These are phyloP conservation scores for Paramormyrops hopkinsi DNA, from an alignment of 2,797 vertebrate genomes.

Conservation along the genomic window DNA sequence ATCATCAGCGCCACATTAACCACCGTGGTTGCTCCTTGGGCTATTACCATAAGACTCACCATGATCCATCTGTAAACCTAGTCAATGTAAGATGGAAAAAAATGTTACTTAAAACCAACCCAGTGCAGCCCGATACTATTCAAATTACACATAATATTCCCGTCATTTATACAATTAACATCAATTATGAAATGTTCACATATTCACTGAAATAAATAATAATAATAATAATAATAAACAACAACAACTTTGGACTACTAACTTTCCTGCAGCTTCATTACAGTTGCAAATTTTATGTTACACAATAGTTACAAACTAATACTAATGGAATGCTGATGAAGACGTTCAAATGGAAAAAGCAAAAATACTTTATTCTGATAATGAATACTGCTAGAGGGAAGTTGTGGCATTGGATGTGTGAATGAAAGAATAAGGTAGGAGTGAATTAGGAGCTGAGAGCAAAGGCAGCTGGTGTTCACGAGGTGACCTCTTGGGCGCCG, in stretches of 20 bases:
- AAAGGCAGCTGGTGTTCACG: slow-evolving; percentile 5
- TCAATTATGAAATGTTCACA: neutral
- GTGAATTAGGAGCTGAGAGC: neutral
- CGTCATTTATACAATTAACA: neutral
- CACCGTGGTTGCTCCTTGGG: neutral
- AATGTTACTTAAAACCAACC: neutral
- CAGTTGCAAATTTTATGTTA: neutral
- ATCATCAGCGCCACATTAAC: neutral
- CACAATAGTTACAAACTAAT: neutral
- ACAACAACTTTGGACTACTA: neutral
- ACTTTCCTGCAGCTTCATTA: neutral
- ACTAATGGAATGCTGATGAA: neutral
- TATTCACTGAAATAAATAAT: neutral
- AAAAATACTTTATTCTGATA: neutral
- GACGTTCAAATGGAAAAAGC: neutral
- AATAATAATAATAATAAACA: neutral
- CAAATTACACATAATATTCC: neutral
- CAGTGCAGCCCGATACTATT: neutral
- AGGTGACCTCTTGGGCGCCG: slow-evolving; percentile 6
- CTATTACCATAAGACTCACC: neutral
- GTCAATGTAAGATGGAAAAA: neutral
- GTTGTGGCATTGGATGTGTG: neutral
- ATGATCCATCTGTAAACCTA: neutral
- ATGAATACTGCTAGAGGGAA: neutral
- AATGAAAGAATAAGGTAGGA: neutral